phyloP scores from a whole-genome alignment of 2,113 vertebrate species.

The Callaeas wilsoni region DNA sequence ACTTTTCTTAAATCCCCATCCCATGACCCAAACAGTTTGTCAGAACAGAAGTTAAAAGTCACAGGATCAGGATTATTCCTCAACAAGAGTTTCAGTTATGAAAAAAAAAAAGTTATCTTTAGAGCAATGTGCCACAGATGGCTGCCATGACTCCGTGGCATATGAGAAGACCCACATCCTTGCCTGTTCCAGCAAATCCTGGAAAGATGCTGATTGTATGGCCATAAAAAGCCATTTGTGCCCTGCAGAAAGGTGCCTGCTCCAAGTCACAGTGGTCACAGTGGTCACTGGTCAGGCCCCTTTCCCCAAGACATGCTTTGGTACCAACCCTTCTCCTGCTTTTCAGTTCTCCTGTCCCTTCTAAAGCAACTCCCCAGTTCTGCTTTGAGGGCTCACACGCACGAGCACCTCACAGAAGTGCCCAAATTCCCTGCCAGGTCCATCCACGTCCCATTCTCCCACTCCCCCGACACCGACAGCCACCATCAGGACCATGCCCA shows the following conservation, averaged over 20 bases:
- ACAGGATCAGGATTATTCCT: neutral
- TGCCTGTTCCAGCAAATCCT: neutral
- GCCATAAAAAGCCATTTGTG: neutral
- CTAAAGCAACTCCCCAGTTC: neutral
- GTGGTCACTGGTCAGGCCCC: neutral
- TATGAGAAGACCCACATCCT: fast-evolving
- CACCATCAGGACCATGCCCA: fast-evolving
- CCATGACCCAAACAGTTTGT: no score
- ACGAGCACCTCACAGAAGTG: neutral
- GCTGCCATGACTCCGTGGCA: neutral
- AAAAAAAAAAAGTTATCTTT: neutral
- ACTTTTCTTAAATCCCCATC: neutral
- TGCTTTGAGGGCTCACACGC: neutral
- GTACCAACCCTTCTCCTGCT: neutral
- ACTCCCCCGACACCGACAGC: no score
- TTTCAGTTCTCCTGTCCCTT: neutral
- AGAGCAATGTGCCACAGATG: fast-evolving
- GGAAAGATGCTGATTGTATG: fast-evolving
- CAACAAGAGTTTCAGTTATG: neutral
- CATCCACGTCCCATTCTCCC: fast-evolving
- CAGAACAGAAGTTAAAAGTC: neutral
- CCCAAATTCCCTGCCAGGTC: neutral
- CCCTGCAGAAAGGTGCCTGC: no score
- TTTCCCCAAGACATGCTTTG: fast-evolving
- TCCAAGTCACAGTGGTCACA: no score